phyloP scores from a whole-genome alignment of 2,797 vertebrate genomes.

The Sebastes cheni region DNA sequence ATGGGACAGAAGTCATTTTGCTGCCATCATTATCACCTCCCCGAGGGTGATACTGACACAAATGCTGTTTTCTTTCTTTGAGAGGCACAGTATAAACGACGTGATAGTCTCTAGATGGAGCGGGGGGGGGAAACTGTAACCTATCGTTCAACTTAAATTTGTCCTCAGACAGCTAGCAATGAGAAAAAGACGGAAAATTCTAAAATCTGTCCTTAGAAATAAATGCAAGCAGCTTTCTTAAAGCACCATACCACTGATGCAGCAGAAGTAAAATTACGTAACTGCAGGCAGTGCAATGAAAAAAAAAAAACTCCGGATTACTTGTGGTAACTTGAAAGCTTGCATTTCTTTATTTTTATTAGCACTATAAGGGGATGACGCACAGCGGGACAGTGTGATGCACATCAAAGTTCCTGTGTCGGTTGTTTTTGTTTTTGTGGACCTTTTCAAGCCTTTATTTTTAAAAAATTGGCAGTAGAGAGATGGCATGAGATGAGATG shows the following conservation, averaged over 20 bases:
- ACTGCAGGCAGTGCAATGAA: background rate
- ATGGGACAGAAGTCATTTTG: constrained; percentile 62
- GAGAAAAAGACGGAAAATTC: constrained; percentile 26
- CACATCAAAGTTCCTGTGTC: background rate
- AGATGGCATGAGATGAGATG: background rate
- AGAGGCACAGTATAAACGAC: constrained; percentile 34
- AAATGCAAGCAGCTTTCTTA: constrained; percentile 17
- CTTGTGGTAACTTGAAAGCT: background rate
- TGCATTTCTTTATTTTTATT: background rate
- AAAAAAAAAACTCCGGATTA: background rate
- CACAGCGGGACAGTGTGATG: background rate
- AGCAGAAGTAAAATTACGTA: constrained; percentile 5
- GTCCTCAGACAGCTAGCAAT: background rate
- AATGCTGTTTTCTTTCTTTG: constrained; percentile 43
- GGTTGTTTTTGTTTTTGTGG: background rate
- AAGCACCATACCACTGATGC: background rate
- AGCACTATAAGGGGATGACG: background rate
- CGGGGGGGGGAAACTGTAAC: background rate
- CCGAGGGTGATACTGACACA: constrained; percentile 45
- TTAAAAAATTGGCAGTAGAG: no score
- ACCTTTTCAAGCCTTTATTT: background rate
- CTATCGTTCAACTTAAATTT: constrained; percentile 33
- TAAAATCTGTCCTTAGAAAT: constrained; percentile 9
- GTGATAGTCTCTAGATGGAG: constrained; percentile 30
- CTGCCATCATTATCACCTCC: constrained; percentile 59